These are phyloP conservation scores for Poeciliopsis paucimaculata DNA, from an alignment of 2,797 vertebrate species.

Conservation along the genomic window DNA sequence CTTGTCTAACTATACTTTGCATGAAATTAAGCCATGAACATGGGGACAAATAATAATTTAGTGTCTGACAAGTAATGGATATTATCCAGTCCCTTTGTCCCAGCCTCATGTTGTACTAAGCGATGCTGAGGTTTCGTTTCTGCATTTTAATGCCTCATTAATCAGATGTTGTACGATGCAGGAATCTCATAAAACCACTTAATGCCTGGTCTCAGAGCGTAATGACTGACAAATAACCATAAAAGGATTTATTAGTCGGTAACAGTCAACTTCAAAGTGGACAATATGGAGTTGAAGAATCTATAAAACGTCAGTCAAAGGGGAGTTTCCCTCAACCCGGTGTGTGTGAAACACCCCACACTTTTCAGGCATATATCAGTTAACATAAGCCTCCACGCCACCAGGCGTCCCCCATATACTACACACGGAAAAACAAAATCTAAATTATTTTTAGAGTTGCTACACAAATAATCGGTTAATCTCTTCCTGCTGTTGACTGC, in stretches of 20 bases:
- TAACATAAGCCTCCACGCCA: too few species aligned
- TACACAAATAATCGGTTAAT: too few species aligned
- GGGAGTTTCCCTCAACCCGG: neutral
- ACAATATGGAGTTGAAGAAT: constrained; percentile 37
- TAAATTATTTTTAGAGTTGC: too few species aligned
- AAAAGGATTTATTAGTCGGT: constrained; percentile 44
- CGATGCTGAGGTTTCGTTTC: constrained; percentile 28
- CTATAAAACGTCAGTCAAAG: constrained; percentile 10
- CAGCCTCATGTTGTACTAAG: constrained; percentile 27
- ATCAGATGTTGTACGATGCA: constrained; percentile 51
- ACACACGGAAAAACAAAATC: too few species aligned
- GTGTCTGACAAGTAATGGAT: constrained; percentile 48
- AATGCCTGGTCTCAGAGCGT: constrained; percentile 30
- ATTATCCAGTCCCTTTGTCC: constrained; percentile 27
- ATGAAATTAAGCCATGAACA: constrained; percentile 70
- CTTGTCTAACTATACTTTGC: constrained; percentile 57
- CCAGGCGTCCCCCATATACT: too few species aligned
- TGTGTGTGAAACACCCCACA: too few species aligned
- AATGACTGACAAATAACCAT: constrained; percentile 42
- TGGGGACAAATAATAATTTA: constrained; percentile 60
- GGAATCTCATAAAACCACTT: constrained; percentile 49
- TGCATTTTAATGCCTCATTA: constrained; percentile 45
- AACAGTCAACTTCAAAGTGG: constrained; percentile 23
- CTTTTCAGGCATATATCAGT: too few species aligned
- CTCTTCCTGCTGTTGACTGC: too few species aligned